Evolutionary conservation across 1,140 invertebrate genomes (phyloP), one percentile per base, ranked within the genome.

Genomic region (Notospermus geniculatus): DNA sequence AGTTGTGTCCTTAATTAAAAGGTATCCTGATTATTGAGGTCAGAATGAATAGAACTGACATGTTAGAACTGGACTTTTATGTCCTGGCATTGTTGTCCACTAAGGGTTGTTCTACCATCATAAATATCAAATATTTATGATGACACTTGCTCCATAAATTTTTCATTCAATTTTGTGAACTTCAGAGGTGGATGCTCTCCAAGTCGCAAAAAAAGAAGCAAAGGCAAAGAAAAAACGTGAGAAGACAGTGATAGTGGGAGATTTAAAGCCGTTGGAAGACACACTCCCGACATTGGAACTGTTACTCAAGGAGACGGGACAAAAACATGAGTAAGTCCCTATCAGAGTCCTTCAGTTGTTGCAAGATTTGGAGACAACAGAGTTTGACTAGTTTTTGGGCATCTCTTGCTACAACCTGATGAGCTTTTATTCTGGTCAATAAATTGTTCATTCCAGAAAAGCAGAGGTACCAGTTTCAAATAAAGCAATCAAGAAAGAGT

Each of bases 261-360:
- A 79, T 58, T 70, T 79, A 46, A 64, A 68, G 1, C 39, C 62
- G 13, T 57, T 79, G 43, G 67, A 67, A n/a, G 77, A 79, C 22
- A 70, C 74, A 2, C 65, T 79, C 13, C 77, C 77, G 29, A 79
- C 75, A 1, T 62, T 79, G 43, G 75, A 79, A 54, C 59, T 76
- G n/a, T 60, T 77, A n/a, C 25, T 78, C 59, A 77, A 75, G 60
- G 63, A 62, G 39, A 57, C 67, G 19, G 50, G 50, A 43, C 46
- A 30, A 55, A 59, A 15, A 23, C 32, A 53, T 39, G 52, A 36
- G 36, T 43, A 41, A 69, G 62, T n/a, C n/a, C n/a, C n/a, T n/a
- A n/a, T n/a, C 29, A 54, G 25, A 28, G 25, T 19, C 39, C 23
- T n/a, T 29, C 11, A 9, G 25, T 25, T 1, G 15, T 54, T 17